These are phyloP conservation scores for Crypturellus tataupa DNA, from an alignment of 2,797 vertebrate genomes.

Conservation along the genomic window DNA sequence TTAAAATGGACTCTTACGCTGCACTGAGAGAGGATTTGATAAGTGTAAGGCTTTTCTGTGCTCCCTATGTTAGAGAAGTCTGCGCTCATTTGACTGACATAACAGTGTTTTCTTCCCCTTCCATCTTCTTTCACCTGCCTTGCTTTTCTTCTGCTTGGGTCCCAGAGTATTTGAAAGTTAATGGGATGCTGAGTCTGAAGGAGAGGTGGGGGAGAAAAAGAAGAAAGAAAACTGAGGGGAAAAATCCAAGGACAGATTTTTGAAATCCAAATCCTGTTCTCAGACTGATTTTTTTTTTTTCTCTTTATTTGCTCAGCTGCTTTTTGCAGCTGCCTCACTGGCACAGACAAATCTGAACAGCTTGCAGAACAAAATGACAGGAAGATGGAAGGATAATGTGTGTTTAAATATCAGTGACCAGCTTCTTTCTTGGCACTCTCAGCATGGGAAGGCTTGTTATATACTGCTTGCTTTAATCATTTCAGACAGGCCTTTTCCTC, in stretches of 20 bases:
- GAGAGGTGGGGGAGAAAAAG: background rate
- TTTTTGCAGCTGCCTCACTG: constrained; percentile 7
- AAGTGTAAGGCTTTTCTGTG: background rate
- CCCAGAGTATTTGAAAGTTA: background rate
- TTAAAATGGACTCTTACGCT: background rate
- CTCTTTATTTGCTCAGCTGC: constrained; percentile 61
- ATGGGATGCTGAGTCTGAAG: background rate
- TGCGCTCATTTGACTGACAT: background rate
- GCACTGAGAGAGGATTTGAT: background rate
- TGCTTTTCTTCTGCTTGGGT: background rate
- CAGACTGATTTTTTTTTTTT: constrained; percentile 45
- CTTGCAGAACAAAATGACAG: constrained; percentile 72
- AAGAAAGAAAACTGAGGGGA: background rate
- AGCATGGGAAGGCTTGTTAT: constrained; percentile 63
- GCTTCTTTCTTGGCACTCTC: constrained; percentile 61
- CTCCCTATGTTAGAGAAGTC: background rate
- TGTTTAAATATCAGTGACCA: constrained; percentile 74
- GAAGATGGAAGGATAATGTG: constrained; percentile 74
- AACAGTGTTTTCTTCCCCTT: background rate
- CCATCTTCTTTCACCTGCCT: background rate
- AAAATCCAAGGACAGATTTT: background rate
- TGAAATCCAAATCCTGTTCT: constrained; percentile 26
- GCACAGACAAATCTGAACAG: constrained; percentile 62
- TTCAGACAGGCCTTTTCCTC: constrained; percentile 63
- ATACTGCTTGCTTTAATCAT: constrained; percentile 70